Conservation (phyloP, 2,888 invertebrate species). For the Metalampra italica region DNA sequence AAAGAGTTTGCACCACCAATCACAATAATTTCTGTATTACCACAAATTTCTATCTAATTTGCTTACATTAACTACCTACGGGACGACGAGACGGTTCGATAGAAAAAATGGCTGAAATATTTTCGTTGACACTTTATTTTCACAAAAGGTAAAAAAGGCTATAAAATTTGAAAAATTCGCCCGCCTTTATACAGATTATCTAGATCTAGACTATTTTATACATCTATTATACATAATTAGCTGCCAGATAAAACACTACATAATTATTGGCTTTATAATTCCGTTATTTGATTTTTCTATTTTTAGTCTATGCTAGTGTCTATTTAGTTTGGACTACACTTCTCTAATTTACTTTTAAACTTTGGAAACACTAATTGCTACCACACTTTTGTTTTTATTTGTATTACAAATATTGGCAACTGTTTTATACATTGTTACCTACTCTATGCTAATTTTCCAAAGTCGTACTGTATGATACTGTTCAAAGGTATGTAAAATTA, state of each 20-base stretch:
- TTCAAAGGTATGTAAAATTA: constrained; percentile 62
- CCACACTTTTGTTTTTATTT: constrained; percentile 53
- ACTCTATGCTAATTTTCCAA: constrained; percentile 65
- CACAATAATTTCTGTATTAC: constrained; percentile 41
- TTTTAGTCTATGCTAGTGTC: constrained; percentile 60
- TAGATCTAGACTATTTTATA: constrained; percentile 56
- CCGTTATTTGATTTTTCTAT: constrained; percentile 40
- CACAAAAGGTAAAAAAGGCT: constrained; percentile 29
- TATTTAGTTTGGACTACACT: constrained; percentile 45
- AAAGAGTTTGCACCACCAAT: constrained; percentile 77
- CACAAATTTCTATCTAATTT: constrained; percentile 52
- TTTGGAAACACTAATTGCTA: constrained; percentile 47
- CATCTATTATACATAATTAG: constrained; percentile 49
- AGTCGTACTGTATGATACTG: constrained; percentile 43
- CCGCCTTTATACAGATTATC: constrained; percentile 46
- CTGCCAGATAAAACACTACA: constrained; percentile 56
- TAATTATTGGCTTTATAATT: constrained; percentile 40
- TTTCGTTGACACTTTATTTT: constrained; percentile 15
- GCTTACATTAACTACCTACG: constrained; percentile 54
- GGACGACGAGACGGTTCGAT: too few relatives aligned
- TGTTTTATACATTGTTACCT: constrained; percentile 45
- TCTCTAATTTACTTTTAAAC: constrained; percentile 52
- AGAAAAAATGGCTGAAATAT: constrained; percentile 28
- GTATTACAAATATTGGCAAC: constrained; percentile 37
- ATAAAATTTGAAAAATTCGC: too few relatives aligned